A percentile compares a stretch with the other conserved stretches of the same genome.
These are phyloP conservation scores for Microchirus variegatus DNA, from an alignment of 2,797 vertebrate species.

Conservation along the genomic window DNA sequence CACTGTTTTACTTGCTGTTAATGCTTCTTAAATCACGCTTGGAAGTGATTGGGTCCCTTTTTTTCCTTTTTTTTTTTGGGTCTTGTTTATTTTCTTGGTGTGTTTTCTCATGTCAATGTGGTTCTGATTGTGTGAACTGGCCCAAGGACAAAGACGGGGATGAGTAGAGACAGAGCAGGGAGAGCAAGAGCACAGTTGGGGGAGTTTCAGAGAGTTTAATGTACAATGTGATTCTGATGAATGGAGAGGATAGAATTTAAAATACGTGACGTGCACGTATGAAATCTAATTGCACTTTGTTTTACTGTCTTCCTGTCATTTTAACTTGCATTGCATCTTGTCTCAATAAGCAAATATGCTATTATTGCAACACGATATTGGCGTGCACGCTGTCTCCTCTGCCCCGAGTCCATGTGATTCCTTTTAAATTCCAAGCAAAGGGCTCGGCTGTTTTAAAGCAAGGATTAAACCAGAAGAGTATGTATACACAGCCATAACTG, in stretches of 20 bases:
- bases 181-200: neutral
- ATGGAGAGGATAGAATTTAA: conserved; percentile 21
- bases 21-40: conserved; percentile 37
- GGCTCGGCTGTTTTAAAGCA: no score
- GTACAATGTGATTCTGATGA: conserved; percentile 39
- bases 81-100: conserved; percentile 66
- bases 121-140: conserved; percentile 71
- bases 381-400: neutral
- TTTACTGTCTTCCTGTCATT: conserved; percentile 36
- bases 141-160: conserved; percentile 50
- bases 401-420: conserved; percentile 4
- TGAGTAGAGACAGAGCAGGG: conserved; percentile 20
- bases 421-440: no score
- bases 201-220: conserved; percentile 21
- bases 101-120: conserved; percentile 69
- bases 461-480: conserved; percentile 33
- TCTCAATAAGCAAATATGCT: conserved; percentile 29
- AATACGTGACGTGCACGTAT: conserved; percentile 22
- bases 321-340: conserved; percentile 19
- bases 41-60: conserved; percentile 12
- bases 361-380: conserved; percentile 25
- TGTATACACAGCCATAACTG: conserved; percentile 43
- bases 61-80: conserved; percentile 6
- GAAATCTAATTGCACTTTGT: neutral
- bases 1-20: conserved; percentile 38